phyloP scores from a whole-genome alignment of 2,888 invertebrate genomes.

The Eupithecia abbreviata region DNA sequence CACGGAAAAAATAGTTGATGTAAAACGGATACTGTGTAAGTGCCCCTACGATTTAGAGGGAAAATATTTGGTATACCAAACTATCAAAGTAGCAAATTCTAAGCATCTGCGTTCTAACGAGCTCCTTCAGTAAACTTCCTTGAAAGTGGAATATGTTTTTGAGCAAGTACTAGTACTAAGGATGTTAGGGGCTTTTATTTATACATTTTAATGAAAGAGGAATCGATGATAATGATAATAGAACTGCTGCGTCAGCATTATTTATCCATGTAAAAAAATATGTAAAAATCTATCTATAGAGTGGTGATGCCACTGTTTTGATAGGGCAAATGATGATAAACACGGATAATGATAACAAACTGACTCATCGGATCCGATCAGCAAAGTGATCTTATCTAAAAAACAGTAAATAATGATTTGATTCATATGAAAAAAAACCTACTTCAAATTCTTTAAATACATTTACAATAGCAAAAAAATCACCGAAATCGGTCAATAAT shows the following conservation, averaged over 20 bases:
- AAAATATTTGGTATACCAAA: slow-evolving; percentile 36
- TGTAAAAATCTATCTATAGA: background rate
- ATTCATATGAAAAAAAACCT: too few relatives aligned
- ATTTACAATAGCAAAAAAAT: too few relatives aligned
- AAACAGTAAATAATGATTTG: background rate
- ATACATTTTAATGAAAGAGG: background rate
- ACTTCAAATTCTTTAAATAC: too few relatives aligned
- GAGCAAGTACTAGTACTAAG: background rate
- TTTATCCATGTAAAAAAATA: too few relatives aligned
- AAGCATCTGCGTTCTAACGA: slow-evolving; percentile 39
- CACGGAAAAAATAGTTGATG: too few relatives aligned
- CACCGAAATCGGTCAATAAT: too few relatives aligned
- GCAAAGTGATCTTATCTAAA: background rate
- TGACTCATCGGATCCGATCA: background rate
- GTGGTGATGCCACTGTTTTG: background rate
- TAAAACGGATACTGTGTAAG: too few relatives aligned
- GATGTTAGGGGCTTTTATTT: background rate
- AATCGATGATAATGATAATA: background rate
- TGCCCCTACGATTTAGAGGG: slow-evolving; percentile 19
- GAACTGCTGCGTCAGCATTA: too few relatives aligned
- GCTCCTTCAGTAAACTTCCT: slow-evolving; percentile 39
- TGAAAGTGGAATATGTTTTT: background rate
- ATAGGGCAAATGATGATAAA: background rate
- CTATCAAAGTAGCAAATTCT: slow-evolving; percentile 39
- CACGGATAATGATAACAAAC: background rate